Evolutionary conservation across 2,797 vertebrate genomes (phyloP).

Genomic region (Pteronotus mesoamericanus): DNA sequence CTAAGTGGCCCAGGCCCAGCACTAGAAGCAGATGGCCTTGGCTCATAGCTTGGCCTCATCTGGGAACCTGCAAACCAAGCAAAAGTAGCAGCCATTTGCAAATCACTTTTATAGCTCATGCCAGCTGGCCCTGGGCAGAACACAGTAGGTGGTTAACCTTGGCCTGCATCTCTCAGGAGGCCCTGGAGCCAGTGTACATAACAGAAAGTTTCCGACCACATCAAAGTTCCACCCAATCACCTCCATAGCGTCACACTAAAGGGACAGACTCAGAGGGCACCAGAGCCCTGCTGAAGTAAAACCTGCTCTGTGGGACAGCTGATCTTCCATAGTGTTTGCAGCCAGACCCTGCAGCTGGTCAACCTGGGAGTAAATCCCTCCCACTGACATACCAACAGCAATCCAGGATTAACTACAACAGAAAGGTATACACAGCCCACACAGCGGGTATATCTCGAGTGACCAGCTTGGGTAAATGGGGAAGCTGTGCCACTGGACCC

Average conservation of each 20-base stretch:
- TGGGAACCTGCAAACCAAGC: background rate
- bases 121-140: background rate
- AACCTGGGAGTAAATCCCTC: background rate
- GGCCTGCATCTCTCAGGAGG: background rate
- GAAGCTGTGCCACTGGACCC: too few relatives aligned
- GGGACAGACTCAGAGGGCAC: background rate
- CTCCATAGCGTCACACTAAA: background rate
- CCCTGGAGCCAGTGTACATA: background rate
- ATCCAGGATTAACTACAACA: background rate
- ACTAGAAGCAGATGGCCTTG: background rate
- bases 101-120: background rate
- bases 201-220: background rate
- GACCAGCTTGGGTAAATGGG: too few relatives aligned
- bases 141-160: background rate
- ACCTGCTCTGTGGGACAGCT: background rate
- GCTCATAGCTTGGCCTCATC: background rate
- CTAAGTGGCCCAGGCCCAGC: background rate
- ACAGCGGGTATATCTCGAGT: too few relatives aligned
- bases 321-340: background rate
- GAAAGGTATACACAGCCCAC: background rate
- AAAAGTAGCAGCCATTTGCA: background rate
- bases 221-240: background rate
- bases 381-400: background rate
- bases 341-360: background rate
- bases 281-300: background rate